Percentiles rank a stretch among this genome's conserved stretches.
phyloP scores from a whole-genome alignment of 2,888 invertebrate genomes.

The Drosophila atroscutellata region DNA sequence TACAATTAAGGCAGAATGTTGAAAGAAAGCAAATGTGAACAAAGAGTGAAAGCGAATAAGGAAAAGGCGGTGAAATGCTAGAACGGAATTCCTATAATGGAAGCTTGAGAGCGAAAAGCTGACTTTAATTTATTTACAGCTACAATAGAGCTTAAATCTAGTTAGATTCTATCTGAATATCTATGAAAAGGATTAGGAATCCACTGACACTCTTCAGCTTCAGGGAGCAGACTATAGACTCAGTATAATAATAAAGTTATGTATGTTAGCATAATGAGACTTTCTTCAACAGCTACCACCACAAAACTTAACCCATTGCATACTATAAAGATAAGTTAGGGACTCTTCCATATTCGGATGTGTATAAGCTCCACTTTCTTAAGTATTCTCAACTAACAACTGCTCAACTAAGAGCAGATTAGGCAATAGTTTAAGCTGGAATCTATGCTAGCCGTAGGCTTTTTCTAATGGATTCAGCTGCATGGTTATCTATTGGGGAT shows the following conservation, averaged over 20 bases:
- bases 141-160: not conserved
- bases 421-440: not conserved
- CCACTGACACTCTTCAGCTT: not conserved
- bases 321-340: not conserved
- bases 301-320: not conserved
- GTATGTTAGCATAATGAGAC: too few species aligned
- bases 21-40: too few species aligned
- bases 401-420: not conserved
- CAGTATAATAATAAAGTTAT: too few species aligned
- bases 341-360: accelerated
- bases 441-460: not conserved
- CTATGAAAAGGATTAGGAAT: not conserved
- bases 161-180: not conserved
- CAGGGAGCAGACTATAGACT: not conserved
- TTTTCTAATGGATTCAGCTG: not conserved
- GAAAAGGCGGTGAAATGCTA: not conserved
- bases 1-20: not conserved
- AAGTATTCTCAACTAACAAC: not conserved
- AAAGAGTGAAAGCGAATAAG: not conserved
- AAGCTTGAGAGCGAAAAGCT: not conserved
- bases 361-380: not conserved
- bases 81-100: not conserved
- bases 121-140: not conserved
- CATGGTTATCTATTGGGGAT: not conserved
- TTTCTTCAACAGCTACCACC: not conserved